Conservation (phyloP, 2,888 invertebrate genomes). For the Ormyrus pomaceus region DNA sequence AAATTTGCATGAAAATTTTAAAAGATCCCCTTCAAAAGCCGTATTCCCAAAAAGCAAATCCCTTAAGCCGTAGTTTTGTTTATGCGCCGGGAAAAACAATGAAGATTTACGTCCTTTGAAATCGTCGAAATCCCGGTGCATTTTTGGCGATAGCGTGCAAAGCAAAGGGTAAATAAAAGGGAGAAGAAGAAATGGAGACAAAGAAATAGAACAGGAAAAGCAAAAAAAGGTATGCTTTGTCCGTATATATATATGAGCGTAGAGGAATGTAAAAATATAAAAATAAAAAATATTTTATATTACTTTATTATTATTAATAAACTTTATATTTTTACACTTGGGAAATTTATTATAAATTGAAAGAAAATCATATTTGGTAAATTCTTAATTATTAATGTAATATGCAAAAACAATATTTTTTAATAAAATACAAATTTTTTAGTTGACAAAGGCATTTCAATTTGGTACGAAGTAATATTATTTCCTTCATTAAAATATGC, state of each 20-base stretch:
- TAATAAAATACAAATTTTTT: too few relatives aligned
- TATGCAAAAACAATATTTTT: too few relatives aligned
- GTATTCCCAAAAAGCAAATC: slow-evolving; percentile 29
- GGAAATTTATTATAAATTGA: too few relatives aligned
- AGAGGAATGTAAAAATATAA: background rate
- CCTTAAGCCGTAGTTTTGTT: slow-evolving; percentile 30
- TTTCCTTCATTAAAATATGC: too few relatives aligned
- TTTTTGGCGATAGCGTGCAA: slow-evolving; percentile 19
- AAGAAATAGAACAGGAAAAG: slow-evolving; percentile 2
- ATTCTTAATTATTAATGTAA: too few relatives aligned
- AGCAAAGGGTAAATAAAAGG: slow-evolving; percentile 33
- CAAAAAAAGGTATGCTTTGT: background rate
- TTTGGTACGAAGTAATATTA: too few relatives aligned
- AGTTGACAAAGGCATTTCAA: too few relatives aligned
- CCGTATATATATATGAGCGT: background rate
- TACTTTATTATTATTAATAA: too few relatives aligned
- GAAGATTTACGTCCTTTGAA: slow-evolving; percentile 37
- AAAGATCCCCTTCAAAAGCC: slow-evolving; percentile 7
- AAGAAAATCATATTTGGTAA: too few relatives aligned
- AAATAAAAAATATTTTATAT: too few relatives aligned
- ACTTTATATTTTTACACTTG: too few relatives aligned
- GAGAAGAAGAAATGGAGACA: background rate
- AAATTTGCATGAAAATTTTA: slow-evolving; percentile 30
- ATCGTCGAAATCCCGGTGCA: slow-evolving; percentile 38
- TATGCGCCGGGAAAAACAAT: slow-evolving; percentile 29